These are phyloP conservation scores for Ageneiosus marmoratus DNA, from an alignment of 2,113 vertebrate genomes.

Conservation along the genomic window DNA sequence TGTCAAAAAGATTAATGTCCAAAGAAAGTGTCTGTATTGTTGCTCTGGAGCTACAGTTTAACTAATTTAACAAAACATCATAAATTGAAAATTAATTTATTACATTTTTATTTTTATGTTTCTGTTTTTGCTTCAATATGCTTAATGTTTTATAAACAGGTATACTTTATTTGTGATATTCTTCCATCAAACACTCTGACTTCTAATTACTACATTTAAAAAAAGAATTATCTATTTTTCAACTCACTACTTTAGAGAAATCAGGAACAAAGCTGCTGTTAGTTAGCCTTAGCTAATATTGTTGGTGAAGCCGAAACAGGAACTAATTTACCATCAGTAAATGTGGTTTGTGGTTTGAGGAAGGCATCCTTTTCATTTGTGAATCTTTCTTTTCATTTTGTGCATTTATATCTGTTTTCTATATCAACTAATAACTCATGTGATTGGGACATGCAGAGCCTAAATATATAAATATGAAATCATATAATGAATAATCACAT, in stretches of 20 bases:
- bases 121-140: too few species aligned
- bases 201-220: not conserved
- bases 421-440: too few species aligned
- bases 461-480: not conserved
- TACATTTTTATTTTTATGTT: not conserved
- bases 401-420: not conserved
- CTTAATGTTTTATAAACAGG: too few species aligned
- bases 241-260: not conserved
- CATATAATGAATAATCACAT: not conserved
- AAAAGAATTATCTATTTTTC: not conserved
- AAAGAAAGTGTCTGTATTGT: not conserved
- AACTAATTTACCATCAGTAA: not conserved
- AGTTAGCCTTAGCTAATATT: not conserved
- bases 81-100: not conserved
- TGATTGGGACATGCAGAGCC: not conserved
- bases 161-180: too few species aligned
- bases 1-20: not conserved
- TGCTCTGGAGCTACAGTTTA: not conserved
- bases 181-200: not conserved
- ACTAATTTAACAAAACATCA: not conserved
- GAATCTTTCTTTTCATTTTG: not conserved
- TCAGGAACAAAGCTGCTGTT: not conserved
- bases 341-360: not conserved
- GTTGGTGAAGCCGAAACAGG: not conserved
- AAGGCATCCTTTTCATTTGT: not conserved